phyloP scores from a whole-genome alignment of 2,797 vertebrate species.

The Diglossa cyanea region DNA sequence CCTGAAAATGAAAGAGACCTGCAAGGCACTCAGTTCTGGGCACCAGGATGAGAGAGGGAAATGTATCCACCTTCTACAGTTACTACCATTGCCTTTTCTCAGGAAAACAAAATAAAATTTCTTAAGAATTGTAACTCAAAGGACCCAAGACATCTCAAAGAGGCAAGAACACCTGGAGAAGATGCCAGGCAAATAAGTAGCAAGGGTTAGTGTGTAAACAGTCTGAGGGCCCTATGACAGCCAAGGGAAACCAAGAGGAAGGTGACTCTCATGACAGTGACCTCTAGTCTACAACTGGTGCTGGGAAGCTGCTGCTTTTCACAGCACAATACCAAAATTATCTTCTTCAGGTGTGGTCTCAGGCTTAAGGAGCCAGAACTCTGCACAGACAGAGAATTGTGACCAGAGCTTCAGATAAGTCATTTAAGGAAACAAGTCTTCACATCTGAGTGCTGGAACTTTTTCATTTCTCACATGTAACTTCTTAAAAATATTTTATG shows the following conservation, averaged over 20 bases:
- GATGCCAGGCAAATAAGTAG: not conserved
- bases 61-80: not conserved
- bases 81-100: not conserved
- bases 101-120: not conserved
- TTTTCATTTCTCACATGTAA: not conserved
- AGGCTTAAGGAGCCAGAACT: not conserved
- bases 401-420: not conserved
- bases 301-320: not conserved
- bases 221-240: not conserved
- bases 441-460: not conserved
- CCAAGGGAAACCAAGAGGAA: not conserved
- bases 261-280: not conserved
- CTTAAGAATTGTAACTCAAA: not conserved
- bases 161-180: not conserved
- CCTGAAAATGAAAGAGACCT: not conserved
- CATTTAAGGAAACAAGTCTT: not conserved
- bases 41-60: not conserved
- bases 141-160: not conserved
- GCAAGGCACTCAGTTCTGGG: not conserved
- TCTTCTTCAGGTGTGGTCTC: not conserved
- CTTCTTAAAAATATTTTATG: not conserved
- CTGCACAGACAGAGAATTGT: not conserved
- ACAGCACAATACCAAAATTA: not conserved
- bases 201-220: not conserved
- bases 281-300: not conserved